phyloP scores from a whole-genome alignment of 2,113 vertebrate genomes.

The Centropus bengalensis region DNA sequence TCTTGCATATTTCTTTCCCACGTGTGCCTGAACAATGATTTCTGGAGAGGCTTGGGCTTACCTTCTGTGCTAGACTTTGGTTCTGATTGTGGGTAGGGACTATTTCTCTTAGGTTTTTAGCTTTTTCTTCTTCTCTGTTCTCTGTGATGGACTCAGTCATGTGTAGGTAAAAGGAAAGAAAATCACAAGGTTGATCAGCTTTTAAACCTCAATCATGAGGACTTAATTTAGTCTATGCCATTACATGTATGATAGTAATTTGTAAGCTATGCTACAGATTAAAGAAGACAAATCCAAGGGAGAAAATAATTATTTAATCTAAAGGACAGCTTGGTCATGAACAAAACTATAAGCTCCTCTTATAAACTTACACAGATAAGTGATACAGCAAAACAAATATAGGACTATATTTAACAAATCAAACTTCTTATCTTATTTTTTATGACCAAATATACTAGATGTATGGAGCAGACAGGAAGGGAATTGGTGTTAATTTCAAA shows the following conservation, averaged over 20 bases:
- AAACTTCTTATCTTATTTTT: not conserved
- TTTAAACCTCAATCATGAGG: not conserved
- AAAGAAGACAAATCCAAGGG: not conserved
- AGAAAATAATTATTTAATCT: not conserved
- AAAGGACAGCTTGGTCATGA: not conserved
- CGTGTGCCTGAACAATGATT: not conserved
- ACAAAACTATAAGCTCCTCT: not conserved
- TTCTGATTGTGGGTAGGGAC: not conserved
- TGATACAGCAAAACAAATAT: not conserved
- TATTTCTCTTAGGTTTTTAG: not conserved
- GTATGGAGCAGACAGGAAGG: not conserved
- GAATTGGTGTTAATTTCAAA: not conserved
- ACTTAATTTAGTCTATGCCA: not conserved
- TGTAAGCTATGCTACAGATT: not conserved
- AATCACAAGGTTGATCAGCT: not conserved
- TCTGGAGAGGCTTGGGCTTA: not conserved
- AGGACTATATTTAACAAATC: not conserved
- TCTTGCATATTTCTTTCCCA: not conserved
- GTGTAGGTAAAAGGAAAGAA: not conserved
- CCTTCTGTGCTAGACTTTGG: not conserved
- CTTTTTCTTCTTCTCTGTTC: not conserved
- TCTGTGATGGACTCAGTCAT: not conserved
- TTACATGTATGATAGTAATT: not conserved
- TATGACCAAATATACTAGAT: not conserved
- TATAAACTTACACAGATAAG: not conserved